phyloP scores from a whole-genome alignment of 2,113 vertebrate species.

The Zosterops lateralis region DNA sequence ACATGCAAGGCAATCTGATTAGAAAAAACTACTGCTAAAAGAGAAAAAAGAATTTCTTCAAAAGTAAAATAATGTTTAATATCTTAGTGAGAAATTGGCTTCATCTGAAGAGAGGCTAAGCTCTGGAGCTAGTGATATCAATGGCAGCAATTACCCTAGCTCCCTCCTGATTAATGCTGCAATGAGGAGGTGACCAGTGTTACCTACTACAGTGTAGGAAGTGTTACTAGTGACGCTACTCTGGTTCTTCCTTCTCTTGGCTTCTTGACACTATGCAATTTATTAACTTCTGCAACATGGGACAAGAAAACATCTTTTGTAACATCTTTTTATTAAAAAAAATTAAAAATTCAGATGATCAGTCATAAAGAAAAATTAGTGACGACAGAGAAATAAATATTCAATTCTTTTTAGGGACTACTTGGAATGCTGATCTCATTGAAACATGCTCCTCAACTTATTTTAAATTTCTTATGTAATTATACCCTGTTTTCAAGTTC shows the following conservation, averaged over 20 bases:
- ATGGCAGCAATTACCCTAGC: neutral
- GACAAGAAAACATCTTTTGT: neutral
- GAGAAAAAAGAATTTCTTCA: neutral
- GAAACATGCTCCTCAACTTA: neutral
- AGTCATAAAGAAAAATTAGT: neutral
- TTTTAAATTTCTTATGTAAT: neutral
- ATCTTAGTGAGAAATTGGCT: neutral
- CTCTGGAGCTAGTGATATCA: neutral
- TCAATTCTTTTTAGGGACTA: neutral
- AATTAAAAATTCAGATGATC: neutral
- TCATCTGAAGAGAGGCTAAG: neutral
- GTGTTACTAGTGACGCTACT: neutral
- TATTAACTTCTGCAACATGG: neutral
- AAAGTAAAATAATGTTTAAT: neutral
- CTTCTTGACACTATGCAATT: neutral
- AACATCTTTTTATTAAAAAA: neutral
- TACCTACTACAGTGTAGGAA: neutral
- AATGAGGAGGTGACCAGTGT: neutral
- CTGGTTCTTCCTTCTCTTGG: neutral
- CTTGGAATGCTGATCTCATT: constrained; percentile 1
- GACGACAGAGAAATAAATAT: neutral
- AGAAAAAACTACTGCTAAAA: neutral
- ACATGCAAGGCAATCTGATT: neutral
- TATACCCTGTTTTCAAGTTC: neutral
- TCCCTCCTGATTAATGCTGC: neutral